These are phyloP conservation scores for Puma concolor DNA, from an alignment of 2,113 vertebrate species.

Conservation along the genomic window DNA sequence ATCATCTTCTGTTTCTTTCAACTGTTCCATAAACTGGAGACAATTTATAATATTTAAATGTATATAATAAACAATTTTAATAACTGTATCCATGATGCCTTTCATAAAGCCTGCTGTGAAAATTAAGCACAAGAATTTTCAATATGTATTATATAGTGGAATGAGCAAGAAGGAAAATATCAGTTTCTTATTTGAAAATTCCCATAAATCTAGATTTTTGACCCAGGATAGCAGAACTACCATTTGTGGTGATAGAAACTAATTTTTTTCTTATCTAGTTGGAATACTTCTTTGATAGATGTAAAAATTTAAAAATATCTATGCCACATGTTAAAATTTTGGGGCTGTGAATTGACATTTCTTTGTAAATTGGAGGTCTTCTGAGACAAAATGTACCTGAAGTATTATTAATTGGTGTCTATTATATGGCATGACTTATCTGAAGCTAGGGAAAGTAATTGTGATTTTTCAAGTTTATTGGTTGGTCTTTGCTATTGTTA, in stretches of 20 bases:
- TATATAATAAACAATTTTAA: neutral
- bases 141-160: neutral
- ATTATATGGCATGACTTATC: neutral
- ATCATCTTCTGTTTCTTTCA: neutral
- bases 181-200: neutral
- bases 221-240: neutral
- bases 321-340: neutral
- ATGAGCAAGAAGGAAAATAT: neutral
- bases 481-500: conserved; percentile 32
- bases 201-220: neutral
- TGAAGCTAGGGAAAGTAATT: neutral
- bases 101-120: neutral
- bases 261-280: neutral
- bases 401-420: neutral
- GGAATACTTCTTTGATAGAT: conserved; percentile 2
- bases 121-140: neutral
- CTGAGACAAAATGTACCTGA: neutral
- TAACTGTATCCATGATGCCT: neutral
- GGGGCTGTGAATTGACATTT: neutral
- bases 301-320: conserved; percentile 14
- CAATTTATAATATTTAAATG: neutral
- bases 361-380: conserved; percentile 27
- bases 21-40: neutral
- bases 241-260: neutral
- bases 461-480: conserved; percentile 40